Conservation (phyloP, 2,888 invertebrate species). For the Chaetogeoica ovagalla region DNA sequence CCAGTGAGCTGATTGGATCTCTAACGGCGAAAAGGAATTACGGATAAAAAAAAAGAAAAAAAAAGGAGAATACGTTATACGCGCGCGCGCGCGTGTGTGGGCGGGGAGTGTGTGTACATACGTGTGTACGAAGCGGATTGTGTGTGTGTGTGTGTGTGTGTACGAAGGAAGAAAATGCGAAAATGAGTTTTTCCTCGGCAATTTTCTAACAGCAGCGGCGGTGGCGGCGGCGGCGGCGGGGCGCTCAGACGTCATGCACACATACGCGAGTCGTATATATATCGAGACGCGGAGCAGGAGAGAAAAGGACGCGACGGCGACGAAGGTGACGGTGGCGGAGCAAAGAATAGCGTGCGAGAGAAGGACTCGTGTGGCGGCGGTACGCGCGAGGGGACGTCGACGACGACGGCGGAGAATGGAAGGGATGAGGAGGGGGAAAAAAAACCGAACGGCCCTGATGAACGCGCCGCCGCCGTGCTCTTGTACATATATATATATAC, state of each 20-base stretch:
- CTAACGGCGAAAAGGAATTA: conserved; percentile 51
- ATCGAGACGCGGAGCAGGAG: background rate
- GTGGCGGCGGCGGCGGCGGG: conserved; percentile 5
- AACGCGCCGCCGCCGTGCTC: conserved; percentile 22
- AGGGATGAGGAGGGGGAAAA: background rate
- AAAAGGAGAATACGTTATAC: conserved; percentile 10
- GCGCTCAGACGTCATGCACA: conserved; percentile 53
- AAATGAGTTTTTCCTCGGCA: conserved; percentile 56
- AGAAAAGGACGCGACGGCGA: background rate
- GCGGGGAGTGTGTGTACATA: conserved; percentile 11
- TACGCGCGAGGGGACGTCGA: too few species aligned
- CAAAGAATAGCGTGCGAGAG: conserved; percentile 25
- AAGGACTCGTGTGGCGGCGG: background rate
- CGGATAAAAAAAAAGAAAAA: conserved; percentile 45
- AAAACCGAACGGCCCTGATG: conserved; percentile 42
- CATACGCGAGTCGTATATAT: conserved; percentile 40
- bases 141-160: background rate
- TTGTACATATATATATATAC: conserved; percentile 2
- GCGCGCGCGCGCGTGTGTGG: background rate
- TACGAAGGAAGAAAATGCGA: conserved; percentile 55
- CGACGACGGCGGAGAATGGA: too few species aligned
- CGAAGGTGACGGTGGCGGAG: conserved; percentile 18
- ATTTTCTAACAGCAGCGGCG: conserved; percentile 53
- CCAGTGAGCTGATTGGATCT: conserved; percentile 51
- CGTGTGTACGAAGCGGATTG: background rate